Conservation (phyloP, 2,888 invertebrate species). For the Eurois occulta region DNA sequence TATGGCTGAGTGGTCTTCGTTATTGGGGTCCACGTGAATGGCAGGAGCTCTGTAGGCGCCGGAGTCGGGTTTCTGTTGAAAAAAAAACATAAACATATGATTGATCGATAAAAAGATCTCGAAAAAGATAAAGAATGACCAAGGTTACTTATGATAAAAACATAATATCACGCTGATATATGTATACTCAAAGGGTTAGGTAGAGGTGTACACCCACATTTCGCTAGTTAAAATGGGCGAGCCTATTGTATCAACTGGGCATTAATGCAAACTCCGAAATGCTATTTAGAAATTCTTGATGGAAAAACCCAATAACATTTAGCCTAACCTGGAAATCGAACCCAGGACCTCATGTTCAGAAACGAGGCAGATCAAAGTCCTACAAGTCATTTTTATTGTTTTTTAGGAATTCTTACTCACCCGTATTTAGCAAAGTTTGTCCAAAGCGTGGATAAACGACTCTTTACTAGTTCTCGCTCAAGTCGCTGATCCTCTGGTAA, state of each 20-base stretch:
- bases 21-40: conserved; percentile 65
- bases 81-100: neutral
- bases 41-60: conserved; percentile 57
- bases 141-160: neutral
- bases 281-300: neutral
- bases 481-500: conserved; percentile 48
- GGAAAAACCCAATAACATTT: neutral
- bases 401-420: conserved; percentile 8
- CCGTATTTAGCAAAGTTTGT: conserved; percentile 64
- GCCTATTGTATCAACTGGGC: too few relatives aligned
- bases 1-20: conserved; percentile 49
- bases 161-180: neutral
- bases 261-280: neutral
- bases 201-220: neutral
- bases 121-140: neutral
- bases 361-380: neutral
- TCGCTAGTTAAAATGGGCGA: neutral
- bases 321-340: neutral
- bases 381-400: neutral
- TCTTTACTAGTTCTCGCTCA: conserved; percentile 28
- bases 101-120: neutral
- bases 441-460: conserved; percentile 59
- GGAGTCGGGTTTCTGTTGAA: conserved; percentile 65
- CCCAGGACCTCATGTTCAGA: neutral
- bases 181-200: neutral